Evolutionary conservation across 2,888 invertebrate species (phyloP).

Genomic region (Erannis defoliaria): DNA sequence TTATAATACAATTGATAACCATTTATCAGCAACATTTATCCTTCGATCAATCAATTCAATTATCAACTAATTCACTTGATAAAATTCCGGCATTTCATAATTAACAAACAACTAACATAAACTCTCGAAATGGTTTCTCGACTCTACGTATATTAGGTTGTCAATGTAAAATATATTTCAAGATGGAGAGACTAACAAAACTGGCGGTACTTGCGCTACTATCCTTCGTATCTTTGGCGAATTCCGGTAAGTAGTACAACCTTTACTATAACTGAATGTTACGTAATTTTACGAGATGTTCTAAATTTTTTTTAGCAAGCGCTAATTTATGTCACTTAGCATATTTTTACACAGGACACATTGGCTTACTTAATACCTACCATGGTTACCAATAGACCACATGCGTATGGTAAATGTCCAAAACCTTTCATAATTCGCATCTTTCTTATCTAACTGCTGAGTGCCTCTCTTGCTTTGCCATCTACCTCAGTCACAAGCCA

Average conservation of each 20-base stretch:
- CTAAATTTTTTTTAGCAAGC: too few relatives aligned
- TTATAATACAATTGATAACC: background rate
- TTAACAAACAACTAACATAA: conserved; percentile 12
- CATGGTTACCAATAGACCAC: too few relatives aligned
- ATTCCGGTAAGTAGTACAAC: conserved; percentile 49
- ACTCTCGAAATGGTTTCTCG: background rate
- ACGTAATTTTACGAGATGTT: too few relatives aligned
- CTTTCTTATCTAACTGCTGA: too few relatives aligned
- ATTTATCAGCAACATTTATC: conserved; percentile 10
- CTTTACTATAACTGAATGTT: background rate
- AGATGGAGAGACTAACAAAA: conserved; percentile 13
- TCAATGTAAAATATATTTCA: background rate
- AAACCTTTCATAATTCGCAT: too few relatives aligned
- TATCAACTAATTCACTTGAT: conserved; percentile 31
- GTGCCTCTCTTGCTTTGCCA: too few relatives aligned
- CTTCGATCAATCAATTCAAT: conserved; percentile 20
- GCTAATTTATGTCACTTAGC: too few relatives aligned
- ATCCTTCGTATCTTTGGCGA: conserved; percentile 37
- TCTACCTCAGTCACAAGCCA: too few relatives aligned
- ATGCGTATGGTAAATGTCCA: too few relatives aligned
- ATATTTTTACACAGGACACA: too few relatives aligned
- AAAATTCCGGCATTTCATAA: conserved; percentile 16
- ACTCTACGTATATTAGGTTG: conserved; percentile 6
- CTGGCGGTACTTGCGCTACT: conserved; percentile 32
- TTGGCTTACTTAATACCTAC: too few relatives aligned